Percentiles rank a stretch among this genome's conserved stretches.
Conservation (phyloP, 2,797 vertebrate species). For the Hypotaenidia okinawae region DNA sequence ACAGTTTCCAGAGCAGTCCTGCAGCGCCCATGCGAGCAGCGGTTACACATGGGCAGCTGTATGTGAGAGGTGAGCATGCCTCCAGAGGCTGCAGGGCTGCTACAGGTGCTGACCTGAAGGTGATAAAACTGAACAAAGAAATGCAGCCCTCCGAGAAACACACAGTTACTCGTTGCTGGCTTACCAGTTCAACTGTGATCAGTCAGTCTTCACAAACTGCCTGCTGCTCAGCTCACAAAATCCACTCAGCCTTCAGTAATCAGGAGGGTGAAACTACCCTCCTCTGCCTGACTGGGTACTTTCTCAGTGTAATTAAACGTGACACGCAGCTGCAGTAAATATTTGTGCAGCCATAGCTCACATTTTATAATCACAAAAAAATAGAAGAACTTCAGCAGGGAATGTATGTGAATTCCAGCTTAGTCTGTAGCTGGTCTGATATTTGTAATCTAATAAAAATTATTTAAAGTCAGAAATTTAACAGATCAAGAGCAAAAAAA, state of each 20-base stretch:
- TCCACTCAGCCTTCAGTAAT: not conserved
- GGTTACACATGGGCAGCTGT: fast-evolving
- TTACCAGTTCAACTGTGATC: not conserved
- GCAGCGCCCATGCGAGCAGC: not conserved
- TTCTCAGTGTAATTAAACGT: not conserved
- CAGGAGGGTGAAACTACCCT: not conserved
- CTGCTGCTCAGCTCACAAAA: not conserved
- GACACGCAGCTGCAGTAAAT: constrained; percentile 9
- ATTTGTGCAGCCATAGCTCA: not conserved
- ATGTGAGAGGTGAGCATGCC: fast-evolving
- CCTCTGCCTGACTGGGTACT: not conserved
- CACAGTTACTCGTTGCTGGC: not conserved
- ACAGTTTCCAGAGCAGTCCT: not conserved
- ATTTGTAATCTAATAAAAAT: not conserved
- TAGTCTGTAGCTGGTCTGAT: not conserved
- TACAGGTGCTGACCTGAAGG: not conserved
- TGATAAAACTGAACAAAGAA: not conserved
- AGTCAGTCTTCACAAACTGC: not conserved
- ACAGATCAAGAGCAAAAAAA: not conserved
- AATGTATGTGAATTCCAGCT: not conserved
- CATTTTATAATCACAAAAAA: not conserved
- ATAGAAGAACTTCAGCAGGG: not conserved
- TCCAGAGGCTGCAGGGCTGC: not conserved
- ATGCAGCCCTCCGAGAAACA: not conserved
- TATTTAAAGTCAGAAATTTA: not conserved